These are phyloP conservation scores for Parnassius glacialis DNA, from an alignment of 2,888 invertebrate genomes.

Conservation along the genomic window DNA sequence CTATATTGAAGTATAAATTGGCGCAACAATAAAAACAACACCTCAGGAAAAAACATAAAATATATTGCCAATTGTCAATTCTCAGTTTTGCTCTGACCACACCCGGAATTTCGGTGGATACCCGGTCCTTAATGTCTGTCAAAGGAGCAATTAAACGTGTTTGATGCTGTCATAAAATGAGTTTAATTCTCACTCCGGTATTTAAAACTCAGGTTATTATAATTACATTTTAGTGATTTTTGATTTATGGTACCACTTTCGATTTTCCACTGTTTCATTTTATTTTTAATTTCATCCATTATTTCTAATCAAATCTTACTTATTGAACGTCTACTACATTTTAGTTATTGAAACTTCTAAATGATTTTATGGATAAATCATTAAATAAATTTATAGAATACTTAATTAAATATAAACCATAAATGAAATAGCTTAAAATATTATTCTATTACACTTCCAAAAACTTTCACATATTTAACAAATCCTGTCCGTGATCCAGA, in stretches of 20 bases:
- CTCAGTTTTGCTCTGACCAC: slow-evolving; percentile 68
- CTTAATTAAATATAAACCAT: background rate
- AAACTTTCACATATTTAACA: slow-evolving; percentile 22
- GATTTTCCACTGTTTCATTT: background rate
- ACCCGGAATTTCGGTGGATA: slow-evolving; percentile 62
- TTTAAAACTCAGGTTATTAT: slow-evolving; percentile 23
- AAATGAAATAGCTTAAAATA: background rate
- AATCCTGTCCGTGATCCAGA: slow-evolving; percentile 31
- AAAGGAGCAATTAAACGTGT: slow-evolving; percentile 76
- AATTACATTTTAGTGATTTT: slow-evolving; percentile 8
- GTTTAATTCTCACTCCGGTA: slow-evolving; percentile 53
- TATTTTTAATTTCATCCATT: no score
- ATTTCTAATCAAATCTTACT: no score
- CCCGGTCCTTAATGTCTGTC: slow-evolving; percentile 71
- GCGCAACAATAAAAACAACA: slow-evolving; percentile 70
- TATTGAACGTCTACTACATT: no score
- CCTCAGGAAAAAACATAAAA: slow-evolving; percentile 65
- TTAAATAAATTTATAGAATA: background rate
- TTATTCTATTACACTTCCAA: slow-evolving; percentile 9
- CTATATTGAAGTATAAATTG: slow-evolving; percentile 62
- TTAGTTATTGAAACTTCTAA: no score
- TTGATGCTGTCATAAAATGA: slow-evolving; percentile 69
- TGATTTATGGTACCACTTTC: background rate
- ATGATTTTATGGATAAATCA: no score
- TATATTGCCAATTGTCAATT: slow-evolving; percentile 66